Percentiles rank a stretch among this genome's conserved stretches.
Evolutionary conservation across 2,113 vertebrate genomes (phyloP).

Genomic region (Dicaeum eximium): DNA sequence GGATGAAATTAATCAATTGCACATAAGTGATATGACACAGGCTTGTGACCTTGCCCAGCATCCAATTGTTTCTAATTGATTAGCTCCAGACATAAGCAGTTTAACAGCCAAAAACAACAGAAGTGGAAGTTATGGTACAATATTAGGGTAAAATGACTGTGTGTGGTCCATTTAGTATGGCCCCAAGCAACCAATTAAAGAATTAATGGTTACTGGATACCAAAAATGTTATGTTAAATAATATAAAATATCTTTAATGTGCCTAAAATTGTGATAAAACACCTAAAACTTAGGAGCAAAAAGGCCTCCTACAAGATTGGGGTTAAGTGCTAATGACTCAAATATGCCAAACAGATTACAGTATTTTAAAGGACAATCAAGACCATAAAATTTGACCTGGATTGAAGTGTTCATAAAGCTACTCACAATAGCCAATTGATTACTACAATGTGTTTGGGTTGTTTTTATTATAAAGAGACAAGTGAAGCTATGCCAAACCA

Average conservation of each 20-base stretch:
- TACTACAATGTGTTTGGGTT: slow-evolving; percentile 47
- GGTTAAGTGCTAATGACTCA: slow-evolving; percentile 36
- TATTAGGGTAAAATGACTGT: slow-evolving; percentile 11
- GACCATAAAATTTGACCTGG: slow-evolving; percentile 4
- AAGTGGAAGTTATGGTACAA: slow-evolving; percentile 34
- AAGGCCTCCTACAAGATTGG: background rate
- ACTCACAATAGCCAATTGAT: slow-evolving; percentile 34
- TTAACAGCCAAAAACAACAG: slow-evolving; percentile 56
- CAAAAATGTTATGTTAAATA: slow-evolving; percentile 49
- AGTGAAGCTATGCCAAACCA: slow-evolving; percentile 38
- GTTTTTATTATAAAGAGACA: slow-evolving; percentile 40
- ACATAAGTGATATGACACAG: slow-evolving; percentile 34
- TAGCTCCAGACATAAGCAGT: slow-evolving; percentile 56
- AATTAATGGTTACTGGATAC: slow-evolving; percentile 60
- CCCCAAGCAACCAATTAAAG: slow-evolving; percentile 58
- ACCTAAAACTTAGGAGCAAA: background rate
- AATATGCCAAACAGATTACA: slow-evolving; percentile 12
- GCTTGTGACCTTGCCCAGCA: slow-evolving; percentile 55
- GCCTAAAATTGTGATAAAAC: slow-evolving; percentile 41
- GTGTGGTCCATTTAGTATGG: slow-evolving; percentile 49
- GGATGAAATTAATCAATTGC: slow-evolving; percentile 63
- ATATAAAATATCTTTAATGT: slow-evolving; percentile 46
- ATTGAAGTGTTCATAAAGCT: slow-evolving; percentile 25
- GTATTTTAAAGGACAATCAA: slow-evolving; percentile 13
- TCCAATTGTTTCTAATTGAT: slow-evolving; percentile 66